These are phyloP conservation scores for Antechinus stuartii DNA, from an alignment of 2,113 vertebrate species.

Conservation along the genomic window DNA sequence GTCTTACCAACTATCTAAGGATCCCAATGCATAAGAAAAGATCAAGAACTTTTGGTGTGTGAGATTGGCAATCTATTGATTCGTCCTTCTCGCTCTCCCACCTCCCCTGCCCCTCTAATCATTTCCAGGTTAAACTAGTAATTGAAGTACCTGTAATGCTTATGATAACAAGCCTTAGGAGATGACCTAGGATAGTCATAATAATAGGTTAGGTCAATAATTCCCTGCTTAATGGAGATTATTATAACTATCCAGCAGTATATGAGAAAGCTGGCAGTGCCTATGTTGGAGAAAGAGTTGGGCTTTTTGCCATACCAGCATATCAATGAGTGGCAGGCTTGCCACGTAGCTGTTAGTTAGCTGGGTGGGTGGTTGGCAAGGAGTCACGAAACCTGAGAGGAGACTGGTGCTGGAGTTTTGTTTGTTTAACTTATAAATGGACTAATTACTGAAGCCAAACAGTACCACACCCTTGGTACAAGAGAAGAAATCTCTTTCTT, in stretches of 20 bases:
- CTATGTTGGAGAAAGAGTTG: not conserved
- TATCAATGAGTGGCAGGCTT: constrained; percentile 7
- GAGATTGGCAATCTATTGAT: not conserved
- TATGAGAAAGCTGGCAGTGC: not conserved
- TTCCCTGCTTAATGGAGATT: not conserved
- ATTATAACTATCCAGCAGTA: constrained; percentile 18
- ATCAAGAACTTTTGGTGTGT: not conserved
- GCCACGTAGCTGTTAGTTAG: not conserved
- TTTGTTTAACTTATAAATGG: constrained; percentile 51
- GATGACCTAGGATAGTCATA: constrained; percentile 9
- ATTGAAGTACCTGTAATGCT: constrained; percentile 1
- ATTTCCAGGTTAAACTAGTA: not conserved
- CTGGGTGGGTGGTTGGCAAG: constrained; percentile 13
- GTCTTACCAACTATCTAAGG: not conserved
- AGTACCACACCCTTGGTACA: constrained; percentile 4
- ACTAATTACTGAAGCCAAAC: constrained; percentile 17
- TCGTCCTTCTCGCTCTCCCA: not conserved
- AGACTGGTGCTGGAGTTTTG: constrained; percentile 33
- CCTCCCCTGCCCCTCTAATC: not conserved
- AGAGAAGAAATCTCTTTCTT: constrained; percentile 31
- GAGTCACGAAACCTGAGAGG: constrained; percentile 30
- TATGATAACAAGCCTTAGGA: not conserved
- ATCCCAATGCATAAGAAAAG: not conserved
- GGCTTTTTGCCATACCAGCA: not conserved
- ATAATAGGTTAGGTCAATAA: constrained; percentile 10